A percentile compares a stretch with the other conserved stretches of the same genome.
These are phyloP conservation scores for Cosmopolites sordidus DNA, from an alignment of 2,888 invertebrate genomes.

Conservation along the genomic window DNA sequence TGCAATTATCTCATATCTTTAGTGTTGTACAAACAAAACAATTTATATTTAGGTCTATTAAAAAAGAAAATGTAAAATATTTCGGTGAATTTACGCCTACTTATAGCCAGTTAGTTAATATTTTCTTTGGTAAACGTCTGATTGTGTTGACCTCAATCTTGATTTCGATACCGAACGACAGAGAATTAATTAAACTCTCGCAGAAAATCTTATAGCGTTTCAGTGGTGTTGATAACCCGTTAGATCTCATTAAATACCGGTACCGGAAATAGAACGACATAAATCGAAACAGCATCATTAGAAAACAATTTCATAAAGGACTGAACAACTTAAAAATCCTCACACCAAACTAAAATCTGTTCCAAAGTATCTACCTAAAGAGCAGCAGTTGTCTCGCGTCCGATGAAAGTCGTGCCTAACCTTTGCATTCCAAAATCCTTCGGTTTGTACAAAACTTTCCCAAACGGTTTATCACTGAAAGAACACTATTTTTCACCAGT, in stretches of 20 bases:
- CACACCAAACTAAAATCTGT: no score
- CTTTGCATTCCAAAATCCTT: slow-evolving; percentile 35
- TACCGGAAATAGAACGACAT: background rate
- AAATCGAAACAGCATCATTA: background rate
- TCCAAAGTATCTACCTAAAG: slow-evolving; percentile 30
- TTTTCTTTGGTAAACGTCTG: no score
- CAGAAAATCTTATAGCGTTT: background rate
- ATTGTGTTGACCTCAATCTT: background rate
- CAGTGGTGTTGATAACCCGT: background rate
- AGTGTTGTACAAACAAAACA: no score
- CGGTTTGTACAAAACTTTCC: slow-evolving; percentile 14
- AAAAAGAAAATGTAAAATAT: no score
- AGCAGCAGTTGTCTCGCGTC: slow-evolving; percentile 31
- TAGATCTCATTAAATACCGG: background rate
- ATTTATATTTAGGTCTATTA: no score
- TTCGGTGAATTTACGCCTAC: no score
- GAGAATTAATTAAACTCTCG: background rate
- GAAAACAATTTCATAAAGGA: no score
- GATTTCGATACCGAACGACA: background rate
- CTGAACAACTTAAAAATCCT: no score
- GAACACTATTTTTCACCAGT: background rate
- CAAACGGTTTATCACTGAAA: background rate
- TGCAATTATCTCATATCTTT: no score
- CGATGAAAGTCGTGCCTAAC: slow-evolving; percentile 34
- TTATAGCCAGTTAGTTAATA: no score